phyloP scores from a whole-genome alignment of 2,888 invertebrate genomes.

The Aleiodes leptofemur region DNA sequence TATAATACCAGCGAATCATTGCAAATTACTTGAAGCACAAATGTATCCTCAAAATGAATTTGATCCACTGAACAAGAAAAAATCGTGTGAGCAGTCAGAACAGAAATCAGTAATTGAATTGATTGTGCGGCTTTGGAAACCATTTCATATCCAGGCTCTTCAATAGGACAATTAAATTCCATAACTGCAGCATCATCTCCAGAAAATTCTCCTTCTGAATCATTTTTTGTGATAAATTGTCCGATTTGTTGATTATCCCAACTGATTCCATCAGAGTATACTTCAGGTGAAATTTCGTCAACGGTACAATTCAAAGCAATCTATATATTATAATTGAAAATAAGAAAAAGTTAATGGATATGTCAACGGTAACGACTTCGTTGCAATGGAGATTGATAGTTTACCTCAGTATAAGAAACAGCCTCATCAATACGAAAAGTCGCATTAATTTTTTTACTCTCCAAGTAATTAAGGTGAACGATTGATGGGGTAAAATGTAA shows the following conservation, averaged over 20 bases:
- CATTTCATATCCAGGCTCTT: conserved; percentile 68
- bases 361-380: no score
- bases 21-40: conserved; percentile 76
- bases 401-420: conserved; percentile 66
- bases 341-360: no score
- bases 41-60: conserved; percentile 77
- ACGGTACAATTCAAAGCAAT: conserved; percentile 59
- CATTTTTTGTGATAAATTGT: conserved; percentile 45
- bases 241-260: conserved; percentile 76
- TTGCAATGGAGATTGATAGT: neutral
- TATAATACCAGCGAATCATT: neutral
- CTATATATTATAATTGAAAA: conserved; percentile 48
- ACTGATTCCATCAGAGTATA: conserved; percentile 58
- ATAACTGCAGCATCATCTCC: conserved; percentile 50
- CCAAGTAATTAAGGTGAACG: conserved; percentile 74
- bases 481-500: conserved; percentile 76
- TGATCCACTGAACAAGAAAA: conserved; percentile 75
- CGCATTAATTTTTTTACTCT: conserved; percentile 76
- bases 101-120: conserved; percentile 77
- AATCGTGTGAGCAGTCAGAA: conserved; percentile 77
- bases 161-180: conserved; percentile 62
- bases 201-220: conserved; percentile 15
- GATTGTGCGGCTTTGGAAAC: conserved; percentile 63
- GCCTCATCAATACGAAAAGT: conserved; percentile 76
- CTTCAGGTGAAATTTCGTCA: conserved; percentile 56